Percentiles rank a stretch among this genome's conserved stretches.
phyloP scores from a whole-genome alignment of 2,888 invertebrate species.

The Parascotia fuliginaria region DNA sequence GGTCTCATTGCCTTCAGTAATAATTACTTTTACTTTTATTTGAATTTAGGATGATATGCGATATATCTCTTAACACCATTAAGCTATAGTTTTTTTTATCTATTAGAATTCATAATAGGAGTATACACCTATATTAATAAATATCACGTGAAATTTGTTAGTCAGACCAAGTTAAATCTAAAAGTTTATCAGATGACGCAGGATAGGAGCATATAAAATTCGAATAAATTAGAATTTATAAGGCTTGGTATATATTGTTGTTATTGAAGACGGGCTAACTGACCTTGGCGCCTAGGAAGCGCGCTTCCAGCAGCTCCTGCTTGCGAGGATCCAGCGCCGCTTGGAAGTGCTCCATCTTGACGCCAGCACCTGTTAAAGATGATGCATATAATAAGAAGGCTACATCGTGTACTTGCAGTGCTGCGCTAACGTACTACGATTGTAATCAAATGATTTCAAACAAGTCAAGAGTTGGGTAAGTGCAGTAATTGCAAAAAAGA shows the following conservation, averaged over 20 bases:
- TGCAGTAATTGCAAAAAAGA: not conserved
- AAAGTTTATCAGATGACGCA: conserved; percentile 12
- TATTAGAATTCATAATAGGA: too few species aligned
- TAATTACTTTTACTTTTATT: too few species aligned
- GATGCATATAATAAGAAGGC: conserved; percentile 42
- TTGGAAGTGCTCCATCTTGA: conserved; percentile 98
- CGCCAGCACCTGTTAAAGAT: conserved; percentile 91
- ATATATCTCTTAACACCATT: too few species aligned
- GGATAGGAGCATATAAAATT: conserved; percentile 16
- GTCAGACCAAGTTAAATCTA: not conserved
- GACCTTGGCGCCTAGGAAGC: conserved; percentile 98
- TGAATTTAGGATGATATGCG: too few species aligned
- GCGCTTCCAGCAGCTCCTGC: conserved; percentile 99
- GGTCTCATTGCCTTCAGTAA: too few species aligned
- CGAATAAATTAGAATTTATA: conserved; percentile 10
- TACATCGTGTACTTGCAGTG: conserved; percentile 5
- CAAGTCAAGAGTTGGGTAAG: not conserved
- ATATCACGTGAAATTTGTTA: not conserved
- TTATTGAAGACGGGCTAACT: conserved; percentile 70
- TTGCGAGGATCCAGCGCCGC: conserved; percentile 98
- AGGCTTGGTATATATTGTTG: not conserved
- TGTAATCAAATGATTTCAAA: too few species aligned
- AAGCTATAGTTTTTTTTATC: too few species aligned
- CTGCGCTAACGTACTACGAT: not conserved
- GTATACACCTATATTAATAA: too few species aligned